These are phyloP conservation scores for Phataginus tricuspis DNA, from an alignment of 2,797 vertebrate genomes.

Conservation along the genomic window DNA sequence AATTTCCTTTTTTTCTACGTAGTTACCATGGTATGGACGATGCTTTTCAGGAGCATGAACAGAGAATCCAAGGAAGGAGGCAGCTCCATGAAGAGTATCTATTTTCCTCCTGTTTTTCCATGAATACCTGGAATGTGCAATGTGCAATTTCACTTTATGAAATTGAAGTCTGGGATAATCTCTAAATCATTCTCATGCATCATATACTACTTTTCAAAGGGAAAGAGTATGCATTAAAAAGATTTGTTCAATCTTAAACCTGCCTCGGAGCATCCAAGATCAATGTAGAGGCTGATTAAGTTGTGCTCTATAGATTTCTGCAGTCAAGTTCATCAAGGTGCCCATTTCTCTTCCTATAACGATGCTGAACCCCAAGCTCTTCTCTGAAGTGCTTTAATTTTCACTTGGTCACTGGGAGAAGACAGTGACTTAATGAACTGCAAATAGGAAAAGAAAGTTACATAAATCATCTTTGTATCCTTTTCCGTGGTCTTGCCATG, in stretches of 20 bases:
- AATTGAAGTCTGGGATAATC: constrained; percentile 74
- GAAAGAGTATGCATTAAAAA: constrained; percentile 81
- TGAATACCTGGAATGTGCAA: constrained; percentile 56
- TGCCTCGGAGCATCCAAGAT: constrained; percentile 86
- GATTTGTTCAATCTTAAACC: constrained; percentile 82
- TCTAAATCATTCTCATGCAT: constrained; percentile 81
- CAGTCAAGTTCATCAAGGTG: constrained; percentile 88
- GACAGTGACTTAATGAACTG: constrained; percentile 95
- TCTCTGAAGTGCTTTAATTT: constrained; percentile 92
- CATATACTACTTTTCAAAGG: constrained; percentile 80
- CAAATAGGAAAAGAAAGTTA: constrained; percentile 91
- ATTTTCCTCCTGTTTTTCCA: constrained; percentile 42
- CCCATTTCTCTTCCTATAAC: constrained; percentile 91
- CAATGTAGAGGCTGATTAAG: constrained; percentile 91
- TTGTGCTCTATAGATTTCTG: constrained; percentile 89
- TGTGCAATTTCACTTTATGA: constrained; percentile 63
- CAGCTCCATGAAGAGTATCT: neutral
- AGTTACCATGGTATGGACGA: neutral
- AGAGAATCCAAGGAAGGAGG: neutral
- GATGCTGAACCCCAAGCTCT: constrained; percentile 90
- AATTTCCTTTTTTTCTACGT: neutral
- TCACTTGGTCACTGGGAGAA: constrained; percentile 90
- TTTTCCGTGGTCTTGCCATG: constrained; percentile 85
- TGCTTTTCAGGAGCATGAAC: neutral
- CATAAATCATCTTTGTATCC: constrained; percentile 92